Percentiles rank a stretch among this genome's conserved stretches.
Evolutionary conservation across 2,113 vertebrate genomes (phyloP).

Genomic region (Columba janthina): DNA sequence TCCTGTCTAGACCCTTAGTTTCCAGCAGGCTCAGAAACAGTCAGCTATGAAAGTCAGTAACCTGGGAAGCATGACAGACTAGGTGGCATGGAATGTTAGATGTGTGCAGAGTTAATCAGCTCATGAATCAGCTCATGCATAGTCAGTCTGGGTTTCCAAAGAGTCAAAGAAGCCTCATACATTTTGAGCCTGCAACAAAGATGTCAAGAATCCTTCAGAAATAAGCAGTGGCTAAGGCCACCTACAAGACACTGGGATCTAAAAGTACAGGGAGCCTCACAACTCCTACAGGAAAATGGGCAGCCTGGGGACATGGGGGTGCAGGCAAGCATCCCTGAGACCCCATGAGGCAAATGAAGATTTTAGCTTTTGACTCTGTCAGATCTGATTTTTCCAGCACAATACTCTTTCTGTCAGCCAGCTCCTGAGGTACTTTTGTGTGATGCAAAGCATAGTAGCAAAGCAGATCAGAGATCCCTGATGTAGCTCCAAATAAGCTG

Average conservation of each 20-base stretch:
- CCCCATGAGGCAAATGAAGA: background rate
- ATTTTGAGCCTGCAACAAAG: fast-evolving
- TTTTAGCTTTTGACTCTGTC: background rate
- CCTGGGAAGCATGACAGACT: background rate
- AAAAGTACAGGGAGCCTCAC: background rate
- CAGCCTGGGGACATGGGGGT: background rate
- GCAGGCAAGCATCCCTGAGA: fast-evolving
- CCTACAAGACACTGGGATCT: background rate
- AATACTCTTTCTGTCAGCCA: background rate
- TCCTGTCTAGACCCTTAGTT: background rate
- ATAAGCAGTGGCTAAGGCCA: background rate
- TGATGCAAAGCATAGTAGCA: background rate
- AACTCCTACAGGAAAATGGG: background rate
- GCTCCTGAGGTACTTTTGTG: background rate
- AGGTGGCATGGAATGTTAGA: background rate
- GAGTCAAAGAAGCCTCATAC: background rate
- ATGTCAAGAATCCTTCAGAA: background rate
- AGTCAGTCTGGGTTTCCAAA: background rate
- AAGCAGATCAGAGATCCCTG: background rate
- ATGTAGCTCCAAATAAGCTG: background rate
- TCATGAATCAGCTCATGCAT: background rate
- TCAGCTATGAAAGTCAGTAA: background rate
- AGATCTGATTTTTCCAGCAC: background rate
- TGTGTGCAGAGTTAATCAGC: background rate
- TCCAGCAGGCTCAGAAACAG: background rate